Base-by-base conservation (phyloP, 2,113 vertebrate genomes). In the Capra hircus region DNA sequence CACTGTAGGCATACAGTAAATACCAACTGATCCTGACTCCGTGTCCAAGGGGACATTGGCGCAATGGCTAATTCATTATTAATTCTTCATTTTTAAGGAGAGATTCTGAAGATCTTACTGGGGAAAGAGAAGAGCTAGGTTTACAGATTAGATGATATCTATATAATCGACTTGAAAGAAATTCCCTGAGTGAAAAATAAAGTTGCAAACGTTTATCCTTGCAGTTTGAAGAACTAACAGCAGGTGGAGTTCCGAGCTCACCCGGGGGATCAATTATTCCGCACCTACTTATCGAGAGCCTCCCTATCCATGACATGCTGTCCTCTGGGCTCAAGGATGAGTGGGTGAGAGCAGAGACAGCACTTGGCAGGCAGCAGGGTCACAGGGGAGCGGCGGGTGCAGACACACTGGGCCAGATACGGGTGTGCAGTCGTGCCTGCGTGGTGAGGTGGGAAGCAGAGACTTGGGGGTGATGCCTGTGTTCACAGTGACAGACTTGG, bases 371-470 rank as follows among this genome's bases (percentile, higher is more conserved):
- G 12, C 23, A 11, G n/a, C 2, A 2, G n/a, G 12, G 36, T n/a
- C 8, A 2, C 2, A 0, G 0, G 5, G 52, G 19, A 14, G 15
- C 1, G 3, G 16, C 13, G 5, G 23, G 33, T 13, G 13, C n/a
- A 5, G 43, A 52, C 84, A 8, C 12, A 0, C 1, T 4, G 77
- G 53, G 40, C 55, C 55, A 78, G 64, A 21, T 9, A 0, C 3
- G 52, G 40, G 5, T 8, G 27, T 33, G 7, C 15, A 2, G 0
- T 3, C 13, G 27, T 83, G 93, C 23, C 40, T 74, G 1, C 30
- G 28, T 14, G 7, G 48, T 1, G 10, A 17, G 86, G 2, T 1
- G 6, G n/a, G 33, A 90, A 21, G 45, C 77, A 50, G 64, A 83
- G 12, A 7, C 3, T 3, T 2, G 2, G 2, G 2, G 6, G 0